These are phyloP conservation scores for Tachuris rubrigastra DNA, from an alignment of 2,113 vertebrate genomes.

Conservation along the genomic window DNA sequence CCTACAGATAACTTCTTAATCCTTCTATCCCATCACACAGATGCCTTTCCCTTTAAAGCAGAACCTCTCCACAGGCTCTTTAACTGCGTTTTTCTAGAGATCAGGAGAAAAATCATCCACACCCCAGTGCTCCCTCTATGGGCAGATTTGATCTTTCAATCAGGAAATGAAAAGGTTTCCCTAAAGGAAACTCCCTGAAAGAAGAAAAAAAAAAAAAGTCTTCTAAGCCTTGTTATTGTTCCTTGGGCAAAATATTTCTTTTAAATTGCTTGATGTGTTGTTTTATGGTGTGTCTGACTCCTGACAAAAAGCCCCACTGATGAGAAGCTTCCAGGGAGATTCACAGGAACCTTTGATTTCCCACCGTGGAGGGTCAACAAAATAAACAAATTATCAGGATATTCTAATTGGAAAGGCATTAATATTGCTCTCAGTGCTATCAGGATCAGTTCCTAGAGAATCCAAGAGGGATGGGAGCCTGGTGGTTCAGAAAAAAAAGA, in stretches of 20 bases:
- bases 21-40: neutral
- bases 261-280: neutral
- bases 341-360: neutral
- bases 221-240: conserved; percentile 17
- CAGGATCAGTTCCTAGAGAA: neutral
- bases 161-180: conserved; percentile 39
- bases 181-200: conserved; percentile 37
- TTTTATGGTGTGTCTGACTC: neutral
- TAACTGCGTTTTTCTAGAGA: conserved; percentile 4
- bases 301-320: neutral
- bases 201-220: neutral
- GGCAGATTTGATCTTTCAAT: conserved; percentile 37
- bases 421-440: neutral
- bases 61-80: neutral
- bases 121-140: conserved; percentile 17
- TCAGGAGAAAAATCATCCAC: neutral
- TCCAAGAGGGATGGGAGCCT: neutral
- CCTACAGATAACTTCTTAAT: neutral
- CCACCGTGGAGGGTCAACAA: neutral
- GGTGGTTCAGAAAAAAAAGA: neutral
- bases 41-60: neutral
- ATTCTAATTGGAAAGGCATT: conserved; percentile 24
- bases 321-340: neutral
- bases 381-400: neutral
- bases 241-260: conserved; percentile 29